Evolutionary conservation across 2,113 vertebrate species (phyloP).

Genomic region (Climacteris rufus): DNA sequence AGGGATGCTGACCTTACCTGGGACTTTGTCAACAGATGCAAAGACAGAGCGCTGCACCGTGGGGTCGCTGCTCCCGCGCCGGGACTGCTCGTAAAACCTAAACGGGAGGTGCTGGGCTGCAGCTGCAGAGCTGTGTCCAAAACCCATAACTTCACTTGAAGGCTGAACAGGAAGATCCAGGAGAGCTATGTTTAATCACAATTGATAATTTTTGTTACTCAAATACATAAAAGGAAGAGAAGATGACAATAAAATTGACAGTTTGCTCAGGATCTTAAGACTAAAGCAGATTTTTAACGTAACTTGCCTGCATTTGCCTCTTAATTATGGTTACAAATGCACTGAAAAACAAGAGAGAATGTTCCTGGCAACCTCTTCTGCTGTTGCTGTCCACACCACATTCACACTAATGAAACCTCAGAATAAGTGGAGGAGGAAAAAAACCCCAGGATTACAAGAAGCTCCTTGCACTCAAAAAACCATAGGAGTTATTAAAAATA

Average conservation of each 20-base stretch:
- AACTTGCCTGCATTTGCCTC: not conserved
- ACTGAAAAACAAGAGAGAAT: not conserved
- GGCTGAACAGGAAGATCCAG: slow-evolving; percentile 82
- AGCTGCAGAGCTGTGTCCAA: slow-evolving; percentile 77
- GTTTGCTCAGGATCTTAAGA: not conserved
- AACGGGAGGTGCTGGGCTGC: slow-evolving; percentile 87
- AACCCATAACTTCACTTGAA: slow-evolving; percentile 85
- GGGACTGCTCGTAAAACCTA: slow-evolving; percentile 93
- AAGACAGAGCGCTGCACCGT: slow-evolving; percentile 86
- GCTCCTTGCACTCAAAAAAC: not conserved
- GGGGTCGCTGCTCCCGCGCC: slow-evolving; percentile 86
- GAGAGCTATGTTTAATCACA: slow-evolving; percentile 72
- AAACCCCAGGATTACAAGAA: not conserved
- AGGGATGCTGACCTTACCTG: slow-evolving; percentile 75
- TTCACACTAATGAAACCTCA: not conserved
- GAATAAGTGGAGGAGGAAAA: not conserved
- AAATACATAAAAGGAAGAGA: not conserved
- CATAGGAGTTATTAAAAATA: not conserved
- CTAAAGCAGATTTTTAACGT: not conserved
- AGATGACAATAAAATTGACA: not conserved
- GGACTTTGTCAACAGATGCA: slow-evolving; percentile 94
- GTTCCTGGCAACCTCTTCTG: not conserved
- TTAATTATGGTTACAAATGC: not conserved
- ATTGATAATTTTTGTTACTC: slow-evolving; percentile 37
- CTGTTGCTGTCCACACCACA: not conserved